Conservation (phyloP, 2,113 vertebrate species). For the Ceratotherium simum region DNA sequence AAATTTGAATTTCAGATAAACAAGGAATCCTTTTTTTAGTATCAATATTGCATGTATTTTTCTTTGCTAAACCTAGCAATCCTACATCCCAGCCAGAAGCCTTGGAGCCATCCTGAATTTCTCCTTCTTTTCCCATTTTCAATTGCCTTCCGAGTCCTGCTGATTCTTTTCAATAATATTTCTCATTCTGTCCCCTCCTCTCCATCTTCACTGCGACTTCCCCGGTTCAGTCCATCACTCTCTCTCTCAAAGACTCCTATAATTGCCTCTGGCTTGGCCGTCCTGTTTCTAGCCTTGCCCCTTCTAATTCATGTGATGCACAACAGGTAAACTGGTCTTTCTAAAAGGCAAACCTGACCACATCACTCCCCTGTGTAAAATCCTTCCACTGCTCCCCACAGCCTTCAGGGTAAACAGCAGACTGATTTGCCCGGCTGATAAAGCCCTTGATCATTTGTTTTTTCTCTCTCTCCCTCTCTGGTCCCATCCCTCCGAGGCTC, state of each 20-base stretch:
- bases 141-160: neutral
- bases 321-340: neutral
- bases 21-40: neutral
- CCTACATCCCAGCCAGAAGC: neutral
- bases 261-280: neutral
- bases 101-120: neutral
- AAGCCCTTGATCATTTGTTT: neutral
- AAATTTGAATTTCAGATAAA: conserved; percentile 5
- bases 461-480: neutral
- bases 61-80: neutral
- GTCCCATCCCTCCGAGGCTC: neutral
- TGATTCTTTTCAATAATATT: neutral
- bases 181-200: neutral
- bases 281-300: neutral
- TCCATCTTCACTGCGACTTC: neutral
- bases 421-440: neutral
- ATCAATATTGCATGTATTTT: neutral
- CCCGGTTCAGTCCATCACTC: neutral
- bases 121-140: neutral
- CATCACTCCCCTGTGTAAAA: neutral
- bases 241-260: neutral
- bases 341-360: neutral
- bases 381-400: neutral
- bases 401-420: conserved; percentile 8
- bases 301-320: neutral